Base-by-base conservation (phyloP, 1,140 invertebrate genomes). In the Neelides sp. region DNA sequence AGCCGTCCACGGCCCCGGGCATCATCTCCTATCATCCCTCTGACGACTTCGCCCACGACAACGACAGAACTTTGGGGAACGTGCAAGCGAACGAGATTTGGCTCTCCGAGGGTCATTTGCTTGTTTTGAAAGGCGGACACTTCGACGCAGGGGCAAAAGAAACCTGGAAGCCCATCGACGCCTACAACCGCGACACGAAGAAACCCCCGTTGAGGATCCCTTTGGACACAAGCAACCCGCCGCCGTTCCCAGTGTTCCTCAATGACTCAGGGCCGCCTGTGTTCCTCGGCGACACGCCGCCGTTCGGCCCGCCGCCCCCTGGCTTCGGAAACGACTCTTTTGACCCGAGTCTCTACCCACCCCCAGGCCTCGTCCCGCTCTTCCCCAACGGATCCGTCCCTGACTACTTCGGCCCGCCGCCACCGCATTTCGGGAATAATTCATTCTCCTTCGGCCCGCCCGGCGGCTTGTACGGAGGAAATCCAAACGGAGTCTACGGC, bases 1-100 rank as follows among this genome's bases (percentile, higher is more conserved):
- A 74, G 7, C 67, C 71, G 5, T 75, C 78, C 1, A 77, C 80
- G 62, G 35, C 54, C 37, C 84, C 83, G 0, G 85, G 85, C 1
- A 77, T 89, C 15, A 70, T 89, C 4, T 87, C 83, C 61, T 89
- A 89, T 62, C 72, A 75, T 13, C 77, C 80, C 0, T 78, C 78
- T 59, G 84, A 89, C 64, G 56, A 62, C 42, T 50, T 61, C 51
- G 27, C 45, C 7, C 85, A 78, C 48, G 75, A 80, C 47, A 88
- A 78, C 65, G 36, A 55, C 19, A 36, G 50, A 30, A 59, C 51
- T 13, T 71, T 85, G 2, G 86, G 85, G 10, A 86, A 86, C 12
- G 68, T 91, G 0, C 78, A 80, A 57, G 76, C 81, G 57, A 79
- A 87, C 36, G 85, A 91, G 54, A 88, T 91, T 55, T 91, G 85